These are phyloP conservation scores for Dermochelys coriacea DNA, from an alignment of 2,797 vertebrate species.

Conservation along the genomic window DNA sequence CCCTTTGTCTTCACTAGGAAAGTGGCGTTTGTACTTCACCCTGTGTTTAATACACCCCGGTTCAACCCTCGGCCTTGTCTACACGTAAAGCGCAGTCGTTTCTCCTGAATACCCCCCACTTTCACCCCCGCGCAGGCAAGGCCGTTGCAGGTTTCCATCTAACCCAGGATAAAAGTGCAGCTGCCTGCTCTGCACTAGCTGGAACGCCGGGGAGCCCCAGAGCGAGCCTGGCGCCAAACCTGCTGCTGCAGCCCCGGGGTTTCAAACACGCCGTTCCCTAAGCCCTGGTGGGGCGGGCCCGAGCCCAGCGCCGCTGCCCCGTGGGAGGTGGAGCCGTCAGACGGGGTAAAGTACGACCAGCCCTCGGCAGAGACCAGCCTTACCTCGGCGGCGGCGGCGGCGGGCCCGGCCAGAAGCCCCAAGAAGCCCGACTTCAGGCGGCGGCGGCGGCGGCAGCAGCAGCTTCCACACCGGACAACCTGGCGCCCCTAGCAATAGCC, in stretches of 20 bases:
- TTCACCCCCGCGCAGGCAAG: no score
- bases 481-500: not conserved
- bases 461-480: not conserved
- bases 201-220: not conserved
- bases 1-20: not conserved
- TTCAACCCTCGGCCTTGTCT: not conserved
- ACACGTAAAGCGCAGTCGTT: not conserved
- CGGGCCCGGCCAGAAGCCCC: fast-evolving
- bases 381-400: not conserved
- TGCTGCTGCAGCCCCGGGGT: no score
- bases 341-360: not conserved
- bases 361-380: not conserved
- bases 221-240: not conserved
- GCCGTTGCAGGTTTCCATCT: no score
- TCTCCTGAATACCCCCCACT: no score
- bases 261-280: not conserved
- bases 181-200: not conserved
- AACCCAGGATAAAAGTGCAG: not conserved
- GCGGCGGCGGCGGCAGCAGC: no score
- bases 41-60: not conserved
- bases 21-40: no score
- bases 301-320: no score
- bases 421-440: fast-evolving
- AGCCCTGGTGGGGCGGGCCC: not conserved
- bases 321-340: fast-evolving